A percentile compares a stretch with the other conserved stretches of the same genome.
Evolutionary conservation across 2,888 invertebrate genomes (phyloP).

Genomic region (Druceiella hillmani): DNA sequence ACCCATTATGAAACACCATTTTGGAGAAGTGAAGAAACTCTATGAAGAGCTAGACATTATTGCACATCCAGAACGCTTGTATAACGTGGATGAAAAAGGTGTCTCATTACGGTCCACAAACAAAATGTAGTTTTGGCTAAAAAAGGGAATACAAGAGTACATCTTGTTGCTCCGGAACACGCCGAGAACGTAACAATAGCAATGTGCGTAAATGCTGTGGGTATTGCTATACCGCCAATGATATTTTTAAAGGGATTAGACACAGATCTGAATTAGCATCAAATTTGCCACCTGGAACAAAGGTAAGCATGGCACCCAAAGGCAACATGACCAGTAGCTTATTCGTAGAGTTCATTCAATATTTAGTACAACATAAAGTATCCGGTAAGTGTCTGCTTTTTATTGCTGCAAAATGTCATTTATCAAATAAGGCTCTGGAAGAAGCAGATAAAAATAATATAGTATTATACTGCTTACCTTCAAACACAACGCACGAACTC

Average conservation of each 20-base stretch:
- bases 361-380: slow-evolving; percentile 14
- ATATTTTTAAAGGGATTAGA: slow-evolving; percentile 18
- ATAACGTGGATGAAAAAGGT: slow-evolving; percentile 21
- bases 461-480: slow-evolving; percentile 15
- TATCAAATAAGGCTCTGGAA: too few species aligned
- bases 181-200: slow-evolving; percentile 20
- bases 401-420: slow-evolving; percentile 2
- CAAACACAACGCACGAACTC: slow-evolving; percentile 15
- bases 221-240: slow-evolving; percentile 19
- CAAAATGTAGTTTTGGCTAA: slow-evolving; percentile 18
- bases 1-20: slow-evolving; percentile 19
- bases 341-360: slow-evolving; percentile 18
- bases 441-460: slow-evolving; percentile 18
- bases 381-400: slow-evolving; percentile 16
- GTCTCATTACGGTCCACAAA: slow-evolving; percentile 21
- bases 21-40: slow-evolving; percentile 18
- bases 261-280: slow-evolving; percentile 14
- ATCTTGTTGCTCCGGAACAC: slow-evolving; percentile 19
- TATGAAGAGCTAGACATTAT: slow-evolving; percentile 22
- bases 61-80: slow-evolving; percentile 21
- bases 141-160: slow-evolving; percentile 18
- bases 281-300: slow-evolving; percentile 19
- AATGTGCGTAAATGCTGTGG: slow-evolving; percentile 20
- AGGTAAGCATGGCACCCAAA: slow-evolving; percentile 14
- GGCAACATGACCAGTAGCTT: slow-evolving; percentile 8